Conservation (phyloP, 2,797 vertebrate species). For the Onychomys torridus region DNA sequence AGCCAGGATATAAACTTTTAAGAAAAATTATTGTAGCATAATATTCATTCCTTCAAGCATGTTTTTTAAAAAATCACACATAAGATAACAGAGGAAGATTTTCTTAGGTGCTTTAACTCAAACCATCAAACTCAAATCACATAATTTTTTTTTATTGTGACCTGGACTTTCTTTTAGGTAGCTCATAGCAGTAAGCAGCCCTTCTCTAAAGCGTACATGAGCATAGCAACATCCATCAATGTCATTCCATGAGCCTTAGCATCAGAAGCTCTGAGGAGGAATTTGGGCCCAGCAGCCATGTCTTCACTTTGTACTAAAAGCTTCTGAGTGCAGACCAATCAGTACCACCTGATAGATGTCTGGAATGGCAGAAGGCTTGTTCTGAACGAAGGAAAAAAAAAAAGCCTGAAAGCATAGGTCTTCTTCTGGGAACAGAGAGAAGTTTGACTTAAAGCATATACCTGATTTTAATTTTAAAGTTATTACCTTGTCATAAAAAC, state of each 20-base stretch:
- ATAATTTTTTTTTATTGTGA: neutral
- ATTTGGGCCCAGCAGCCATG: neutral
- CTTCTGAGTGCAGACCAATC: neutral
- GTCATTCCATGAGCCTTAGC: neutral
- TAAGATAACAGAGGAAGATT: neutral
- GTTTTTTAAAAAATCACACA: neutral
- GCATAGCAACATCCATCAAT: neutral
- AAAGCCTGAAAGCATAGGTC: neutral
- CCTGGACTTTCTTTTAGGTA: neutral
- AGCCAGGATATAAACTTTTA: constrained; percentile 31
- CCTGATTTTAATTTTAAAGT: neutral
- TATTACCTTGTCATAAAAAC: neutral
- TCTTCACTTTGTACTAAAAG: constrained; percentile 35
- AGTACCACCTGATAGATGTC: neutral
- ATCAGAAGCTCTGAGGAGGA: neutral
- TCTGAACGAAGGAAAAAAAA: constrained; percentile 22
- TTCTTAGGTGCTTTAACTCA: constrained; percentile 20
- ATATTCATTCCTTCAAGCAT: neutral
- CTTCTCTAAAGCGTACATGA: neutral
- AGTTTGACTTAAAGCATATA: neutral
- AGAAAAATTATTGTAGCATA: neutral
- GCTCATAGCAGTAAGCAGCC: neutral
- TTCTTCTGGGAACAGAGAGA: neutral
- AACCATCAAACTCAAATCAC: neutral
- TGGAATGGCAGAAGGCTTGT: neutral